Base-by-base conservation (phyloP, 2,797 vertebrate genomes). In the Oryzias sinensis region DNA sequence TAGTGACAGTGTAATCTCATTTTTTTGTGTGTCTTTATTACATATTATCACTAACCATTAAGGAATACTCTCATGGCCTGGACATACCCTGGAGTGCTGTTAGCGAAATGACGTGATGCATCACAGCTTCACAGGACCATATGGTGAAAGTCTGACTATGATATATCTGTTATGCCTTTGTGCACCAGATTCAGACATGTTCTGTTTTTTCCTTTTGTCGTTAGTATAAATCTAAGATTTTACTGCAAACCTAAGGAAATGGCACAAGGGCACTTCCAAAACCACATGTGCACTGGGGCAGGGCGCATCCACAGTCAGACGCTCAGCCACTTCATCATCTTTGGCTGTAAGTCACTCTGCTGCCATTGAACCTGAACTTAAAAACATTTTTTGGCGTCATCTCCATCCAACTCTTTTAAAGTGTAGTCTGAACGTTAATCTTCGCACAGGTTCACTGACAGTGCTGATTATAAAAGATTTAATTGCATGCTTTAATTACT, bases 401-500 rank as follows among this genome's bases (percentile, higher is more conserved):
- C 24, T 17, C 53, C 64, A 68, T 77, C 51, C 65, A 55, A 64
- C 72, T 53, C 76, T 82, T 22, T 84, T 82, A 74, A 76, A 80
- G 77, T 80, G 77, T 79, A 70, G 74, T 74, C 62, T 59, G 58
- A 68, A 52, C 78, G 69, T 84, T 88, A 89, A 88, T 90, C 84
- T 80, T 76, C 6, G 66, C 52, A 64, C 74, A 71, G 64, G 79
- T 87, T 87, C 83, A 84, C 67, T 76, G 85, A 86, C 75, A 62
- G 77, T 73, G 80, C 77, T 87, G 84, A 89, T 89, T 87, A 84
- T 86, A 86, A 87, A 89, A 87, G 81, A 78, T 86, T 88, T 89
- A 89, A 87, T 88, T 89, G 82, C 76, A 46, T 24, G 68, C 65
- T 80, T 89, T 87, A 87, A 87, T 90, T 87, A 83, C 71, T 68